Evolutionary conservation across 1,140 invertebrate species (phyloP), one percentile per base, ranked within the genome.

Genomic region (Acromyrmex heyeri): DNA sequence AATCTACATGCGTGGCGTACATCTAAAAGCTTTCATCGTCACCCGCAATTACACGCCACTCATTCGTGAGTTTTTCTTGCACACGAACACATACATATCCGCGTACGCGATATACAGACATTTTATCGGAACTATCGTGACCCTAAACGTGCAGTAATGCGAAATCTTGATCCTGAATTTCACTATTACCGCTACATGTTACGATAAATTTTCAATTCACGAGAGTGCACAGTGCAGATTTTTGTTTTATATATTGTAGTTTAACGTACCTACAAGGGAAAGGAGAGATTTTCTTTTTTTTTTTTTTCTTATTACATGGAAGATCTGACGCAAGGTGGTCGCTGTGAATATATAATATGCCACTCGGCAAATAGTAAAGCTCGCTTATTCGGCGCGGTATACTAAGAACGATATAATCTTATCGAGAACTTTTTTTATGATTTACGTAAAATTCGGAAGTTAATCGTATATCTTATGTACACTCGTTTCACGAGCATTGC

Each of bases 151-250:
- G 83, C 91, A 87, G 59, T 88, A 89, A 86, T 79, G 86, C 85
- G 78, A 91, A 91, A 72, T 82, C 53, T 44, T 72, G 79, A 83
- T 88, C 50, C 86, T 72, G 78, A 76, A 50, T 85, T 73, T 85
- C 87, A 87, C 55, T 62, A 77, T 88, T 87, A 89, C 78, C 55
- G 70, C 85, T 87, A 87, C 24, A 91, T 88, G 89, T 50, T 89
- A 90, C 82, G 55, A 87, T 73, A 92, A 90, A 92, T 86, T 90
- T 93, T 94, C 94, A 94, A 94, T 94, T 94, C 94, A 92, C 93
- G 91, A 91, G 92, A 94, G 93, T 94, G 94, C 93, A 94, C 90
- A 93, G 90, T 94, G 94, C 94, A 94, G 94, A 93, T 93, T 93
- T 77, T 91, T 87, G 18, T 88, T 86, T 83, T 76, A 78, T 69